phyloP scores from a whole-genome alignment of 2,888 invertebrate species.

The Drosophila phalerata region DNA sequence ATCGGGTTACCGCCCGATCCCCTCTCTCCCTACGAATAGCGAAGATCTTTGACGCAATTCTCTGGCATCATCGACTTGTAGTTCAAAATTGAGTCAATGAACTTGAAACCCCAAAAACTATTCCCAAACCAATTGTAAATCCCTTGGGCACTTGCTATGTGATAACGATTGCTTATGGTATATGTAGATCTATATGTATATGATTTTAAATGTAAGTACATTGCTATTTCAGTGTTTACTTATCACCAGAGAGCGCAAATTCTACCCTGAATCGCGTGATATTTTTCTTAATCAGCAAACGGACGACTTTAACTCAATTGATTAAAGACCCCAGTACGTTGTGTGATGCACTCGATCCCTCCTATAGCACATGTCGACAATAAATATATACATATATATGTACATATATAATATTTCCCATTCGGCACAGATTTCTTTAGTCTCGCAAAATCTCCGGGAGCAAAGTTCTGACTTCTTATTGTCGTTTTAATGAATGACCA shows the following conservation, averaged over 20 bases:
- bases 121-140: slow-evolving; percentile 37
- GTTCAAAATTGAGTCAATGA: slow-evolving; percentile 61
- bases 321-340: slow-evolving; percentile 61
- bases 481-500: slow-evolving; percentile 60
- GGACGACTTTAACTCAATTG: slow-evolving; percentile 67
- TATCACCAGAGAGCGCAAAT: slow-evolving; percentile 69
- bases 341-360: slow-evolving; percentile 38
- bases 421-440: slow-evolving; percentile 60
- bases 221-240: slow-evolving; percentile 30
- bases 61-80: slow-evolving; percentile 1
- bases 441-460: slow-evolving; percentile 76
- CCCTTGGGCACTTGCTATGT: slow-evolving; percentile 12
- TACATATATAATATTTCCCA: slow-evolving; percentile 20
- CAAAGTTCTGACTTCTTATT: slow-evolving; percentile 64
- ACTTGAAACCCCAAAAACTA: slow-evolving; percentile 40
- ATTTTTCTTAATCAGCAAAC: slow-evolving; percentile 76
- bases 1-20: slow-evolving; percentile 6
- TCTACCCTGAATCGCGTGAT: slow-evolving; percentile 80
- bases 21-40: slow-evolving; percentile 12
- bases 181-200: neutral
- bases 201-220: slow-evolving; percentile 1
- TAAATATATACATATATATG: slow-evolving; percentile 1
- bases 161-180: neutral
- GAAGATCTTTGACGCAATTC: slow-evolving; percentile 66
- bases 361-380: slow-evolving; percentile 21